A percentile compares a stretch with the other conserved stretches of the same genome.
These are phyloP conservation scores for Chalcis sispes DNA, from an alignment of 2,888 invertebrate species.

Conservation along the genomic window DNA sequence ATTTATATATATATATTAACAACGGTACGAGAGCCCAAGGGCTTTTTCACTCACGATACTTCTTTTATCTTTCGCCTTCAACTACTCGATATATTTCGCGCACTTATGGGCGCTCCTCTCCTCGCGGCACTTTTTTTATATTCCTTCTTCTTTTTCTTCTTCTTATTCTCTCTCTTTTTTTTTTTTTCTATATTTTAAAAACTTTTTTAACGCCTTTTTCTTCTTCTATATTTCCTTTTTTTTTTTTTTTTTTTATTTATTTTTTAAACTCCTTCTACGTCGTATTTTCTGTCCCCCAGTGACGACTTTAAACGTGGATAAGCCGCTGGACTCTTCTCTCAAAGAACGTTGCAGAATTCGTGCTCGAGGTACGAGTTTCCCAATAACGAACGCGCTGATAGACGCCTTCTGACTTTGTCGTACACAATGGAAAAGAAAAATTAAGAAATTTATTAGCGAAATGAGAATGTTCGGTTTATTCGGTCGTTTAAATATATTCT, in stretches of 20 bases:
- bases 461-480: too few relatives aligned
- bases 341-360: not conserved
- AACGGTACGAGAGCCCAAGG: too few relatives aligned
- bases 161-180: not conserved
- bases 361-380: not conserved
- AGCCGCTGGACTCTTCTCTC: not conserved
- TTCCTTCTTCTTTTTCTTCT: not conserved
- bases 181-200: not conserved
- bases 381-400: not conserved
- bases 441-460: too few relatives aligned
- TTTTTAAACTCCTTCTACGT: not conserved
- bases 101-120: slow-evolving; percentile 4
- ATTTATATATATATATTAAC: too few relatives aligned
- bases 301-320: not conserved
- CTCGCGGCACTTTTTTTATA: not conserved
- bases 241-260: slow-evolving; percentile 1
- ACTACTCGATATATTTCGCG: not conserved
- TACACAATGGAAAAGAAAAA: too few relatives aligned
- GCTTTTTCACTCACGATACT: not conserved
- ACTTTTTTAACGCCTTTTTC: not conserved
- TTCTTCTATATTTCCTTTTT: not conserved
- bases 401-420: slow-evolving; percentile 40
- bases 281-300: not conserved
- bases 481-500: too few relatives aligned
- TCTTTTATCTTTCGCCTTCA: not conserved